phyloP scores from a whole-genome alignment of 2,797 vertebrate genomes.

The Tauraco hartlaubi region DNA sequence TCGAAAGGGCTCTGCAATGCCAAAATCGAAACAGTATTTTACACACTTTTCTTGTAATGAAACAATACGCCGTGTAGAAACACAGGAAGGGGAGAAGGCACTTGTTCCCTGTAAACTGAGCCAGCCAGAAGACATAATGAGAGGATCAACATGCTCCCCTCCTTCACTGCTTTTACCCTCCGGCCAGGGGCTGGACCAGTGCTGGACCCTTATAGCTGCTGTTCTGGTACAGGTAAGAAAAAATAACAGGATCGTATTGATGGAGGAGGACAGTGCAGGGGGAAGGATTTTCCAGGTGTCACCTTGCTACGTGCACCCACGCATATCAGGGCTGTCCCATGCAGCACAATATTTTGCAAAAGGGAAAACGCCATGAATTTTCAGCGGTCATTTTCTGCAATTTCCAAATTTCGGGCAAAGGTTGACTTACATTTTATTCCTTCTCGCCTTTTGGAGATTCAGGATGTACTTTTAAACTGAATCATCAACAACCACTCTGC shows the following conservation, averaged over 20 bases:
- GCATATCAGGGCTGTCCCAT: background rate
- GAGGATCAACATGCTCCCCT: background rate
- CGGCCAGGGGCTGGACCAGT: background rate
- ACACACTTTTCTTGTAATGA: background rate
- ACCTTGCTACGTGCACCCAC: rapidly evolving
- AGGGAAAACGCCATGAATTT: background rate
- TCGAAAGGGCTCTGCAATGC: background rate
- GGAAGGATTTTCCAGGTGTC: background rate
- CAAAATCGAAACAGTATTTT: background rate
- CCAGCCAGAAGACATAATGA: background rate
- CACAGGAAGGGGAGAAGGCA: background rate
- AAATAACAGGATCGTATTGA: background rate
- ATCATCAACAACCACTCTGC: background rate
- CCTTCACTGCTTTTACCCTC: background rate
- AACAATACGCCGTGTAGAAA: background rate
- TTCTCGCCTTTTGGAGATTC: background rate
- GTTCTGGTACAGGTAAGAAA: background rate
- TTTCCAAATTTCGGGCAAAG: background rate
- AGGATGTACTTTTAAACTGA: background rate
- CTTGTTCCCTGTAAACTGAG: background rate
- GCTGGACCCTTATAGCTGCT: rapidly evolving
- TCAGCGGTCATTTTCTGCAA: background rate
- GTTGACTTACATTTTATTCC: background rate
- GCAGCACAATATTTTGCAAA: background rate
- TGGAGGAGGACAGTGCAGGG: background rate